These are phyloP conservation scores for Halcyon smyrnensis DNA, from an alignment of 2,797 vertebrate genomes.

Conservation along the genomic window DNA sequence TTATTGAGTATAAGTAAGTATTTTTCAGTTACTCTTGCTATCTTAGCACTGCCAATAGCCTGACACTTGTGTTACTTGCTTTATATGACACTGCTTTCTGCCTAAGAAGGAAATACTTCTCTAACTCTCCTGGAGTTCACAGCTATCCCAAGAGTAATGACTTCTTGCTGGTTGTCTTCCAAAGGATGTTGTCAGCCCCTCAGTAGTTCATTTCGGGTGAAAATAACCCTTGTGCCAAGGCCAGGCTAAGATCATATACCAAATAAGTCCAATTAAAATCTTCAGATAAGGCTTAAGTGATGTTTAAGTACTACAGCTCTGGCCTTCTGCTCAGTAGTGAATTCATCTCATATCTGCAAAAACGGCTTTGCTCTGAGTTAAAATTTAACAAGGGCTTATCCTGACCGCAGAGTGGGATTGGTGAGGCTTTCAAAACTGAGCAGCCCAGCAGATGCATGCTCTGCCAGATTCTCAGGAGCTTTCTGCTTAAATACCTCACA, in stretches of 20 bases:
- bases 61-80: neutral
- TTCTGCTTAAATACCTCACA: neutral
- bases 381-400: neutral
- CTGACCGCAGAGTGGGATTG: neutral
- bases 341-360: neutral
- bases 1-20: conserved; percentile 20
- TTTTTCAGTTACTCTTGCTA: neutral
- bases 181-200: conserved; percentile 58
- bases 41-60: neutral
- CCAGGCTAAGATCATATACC: conserved; percentile 35
- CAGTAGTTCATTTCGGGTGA: conserved; percentile 63
- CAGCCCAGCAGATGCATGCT: neutral
- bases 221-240: conserved; percentile 12
- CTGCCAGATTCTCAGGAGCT: neutral
- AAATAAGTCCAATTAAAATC: conserved; percentile 57
- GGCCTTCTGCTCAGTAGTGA: neutral
- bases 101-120: conserved; percentile 68
- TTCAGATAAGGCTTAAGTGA: conserved; percentile 43
- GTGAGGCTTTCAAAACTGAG: neutral
- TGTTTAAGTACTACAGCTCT: conserved; percentile 7
- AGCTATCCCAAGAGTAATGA: conserved; percentile 64
- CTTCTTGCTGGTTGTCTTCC: conserved; percentile 58
- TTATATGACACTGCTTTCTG: conserved; percentile 46
- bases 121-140: conserved; percentile 44
- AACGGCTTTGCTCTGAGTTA: neutral